Base-by-base conservation (phyloP, 2,888 invertebrate species). In the Drepana falcataria region DNA sequence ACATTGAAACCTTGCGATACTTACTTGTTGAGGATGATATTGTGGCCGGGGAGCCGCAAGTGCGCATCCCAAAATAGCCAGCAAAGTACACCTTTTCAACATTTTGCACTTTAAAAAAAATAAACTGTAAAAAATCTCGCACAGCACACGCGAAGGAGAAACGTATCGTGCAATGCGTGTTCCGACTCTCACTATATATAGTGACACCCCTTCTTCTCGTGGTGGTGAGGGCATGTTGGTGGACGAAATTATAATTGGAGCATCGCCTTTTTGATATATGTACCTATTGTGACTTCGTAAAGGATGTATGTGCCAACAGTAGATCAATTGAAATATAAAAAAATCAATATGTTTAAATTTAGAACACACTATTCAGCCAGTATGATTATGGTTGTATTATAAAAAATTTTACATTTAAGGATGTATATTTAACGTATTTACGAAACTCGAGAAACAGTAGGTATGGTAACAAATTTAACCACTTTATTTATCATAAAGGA, bases 141-240 rank as follows among this genome's bases (percentile, higher is more conserved):
- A 67, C 68, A 74, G 78, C 86, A 86, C 87, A 79, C 87, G 83
- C 86, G 81, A 61, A 66, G 69, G 60, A 68, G 71, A 74, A 73
- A 83, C 83, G 83, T 82, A 75, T 79, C 73, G 66, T 83, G 76
- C 77, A 74, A 73, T 79, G 83, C 82, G 81, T 83, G 79, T 77
- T 67, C 64, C 64, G 54, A 81, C 83, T 79, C 81, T 84, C 85
- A 76, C 85, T 83, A 83, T 90, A 87, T 90, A 91, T 90, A 90
- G 73, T 75, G 74, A 59, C 87, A 88, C 84, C 89, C 89, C 89
- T 86, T 82, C 88, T 87, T 54, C 57, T 58, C 56, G 53, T 53
- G 55, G 61, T 68, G 70, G 65, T 67, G 69, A 74, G 74, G 77
- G 85, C 77, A 83, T 84, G 83, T 79, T 68, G 58, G 64, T 64